Conservation (phyloP, 2,113 vertebrate genomes). For the Plestiodon gilberti region DNA sequence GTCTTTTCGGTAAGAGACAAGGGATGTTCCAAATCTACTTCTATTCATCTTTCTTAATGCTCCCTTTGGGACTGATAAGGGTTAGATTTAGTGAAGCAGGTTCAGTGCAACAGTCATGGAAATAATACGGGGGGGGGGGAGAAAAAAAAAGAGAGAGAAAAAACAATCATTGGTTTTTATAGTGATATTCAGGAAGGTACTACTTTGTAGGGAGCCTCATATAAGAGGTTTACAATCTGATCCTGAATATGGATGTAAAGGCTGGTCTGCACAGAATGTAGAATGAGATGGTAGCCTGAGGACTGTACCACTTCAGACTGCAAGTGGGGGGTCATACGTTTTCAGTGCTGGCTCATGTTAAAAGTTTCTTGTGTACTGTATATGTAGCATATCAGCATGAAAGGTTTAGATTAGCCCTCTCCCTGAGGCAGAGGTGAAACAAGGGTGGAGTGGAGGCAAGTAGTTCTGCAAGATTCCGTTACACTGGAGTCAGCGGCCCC, state of each 20-base stretch:
- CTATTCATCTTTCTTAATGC: not conserved
- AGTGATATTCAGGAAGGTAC: not conserved
- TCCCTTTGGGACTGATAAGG: too few relatives aligned
- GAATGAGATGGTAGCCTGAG: not conserved
- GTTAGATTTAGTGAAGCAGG: too few relatives aligned
- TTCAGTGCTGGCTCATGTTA: not conserved
- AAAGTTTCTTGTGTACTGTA: not conserved
- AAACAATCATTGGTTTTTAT: too few relatives aligned
- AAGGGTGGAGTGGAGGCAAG: too few relatives aligned
- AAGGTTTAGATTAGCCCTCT: not conserved
- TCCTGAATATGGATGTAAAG: not conserved
- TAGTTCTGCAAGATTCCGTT: too few relatives aligned
- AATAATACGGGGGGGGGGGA: not conserved
- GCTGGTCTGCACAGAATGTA: not conserved
- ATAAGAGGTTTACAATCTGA: not conserved
- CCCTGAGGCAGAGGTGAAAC: too few relatives aligned
- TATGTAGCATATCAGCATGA: not conserved
- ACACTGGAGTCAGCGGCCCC: too few relatives aligned
- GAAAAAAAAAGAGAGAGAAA: too few relatives aligned
- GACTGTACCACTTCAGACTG: not conserved
- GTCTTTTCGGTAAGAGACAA: accelerated
- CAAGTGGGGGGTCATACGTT: not conserved
- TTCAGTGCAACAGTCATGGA: too few relatives aligned
- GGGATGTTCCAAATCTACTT: not conserved
- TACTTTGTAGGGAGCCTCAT: too few relatives aligned